phyloP scores from a whole-genome alignment of 2,888 invertebrate genomes.

The Ophion ventricosus region DNA sequence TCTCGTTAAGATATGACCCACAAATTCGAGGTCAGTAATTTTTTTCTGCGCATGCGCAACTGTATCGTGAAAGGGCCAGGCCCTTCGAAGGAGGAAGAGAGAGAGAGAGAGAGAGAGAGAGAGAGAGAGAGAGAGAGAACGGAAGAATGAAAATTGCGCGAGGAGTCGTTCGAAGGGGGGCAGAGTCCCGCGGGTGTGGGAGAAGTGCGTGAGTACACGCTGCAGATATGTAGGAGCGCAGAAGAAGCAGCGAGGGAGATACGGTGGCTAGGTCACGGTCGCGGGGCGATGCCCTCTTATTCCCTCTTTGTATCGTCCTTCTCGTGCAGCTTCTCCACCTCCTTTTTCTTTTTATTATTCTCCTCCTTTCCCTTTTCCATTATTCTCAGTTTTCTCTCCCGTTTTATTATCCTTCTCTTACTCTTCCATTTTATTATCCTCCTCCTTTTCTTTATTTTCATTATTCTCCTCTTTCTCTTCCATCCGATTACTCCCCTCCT shows the following conservation, averaged over 20 bases:
- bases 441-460: not conserved
- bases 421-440: not conserved
- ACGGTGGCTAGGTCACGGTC: conserved; percentile 83
- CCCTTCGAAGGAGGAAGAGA: not conserved
- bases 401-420: not conserved
- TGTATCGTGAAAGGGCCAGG: not conserved
- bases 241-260: conserved; percentile 71
- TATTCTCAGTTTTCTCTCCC: not conserved
- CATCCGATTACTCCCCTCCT: not conserved
- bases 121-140: not conserved
- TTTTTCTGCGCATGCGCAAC: not conserved
- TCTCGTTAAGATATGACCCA: not conserved
- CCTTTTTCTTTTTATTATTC: not conserved
- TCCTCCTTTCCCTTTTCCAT: not conserved
- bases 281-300: conserved; percentile 82
- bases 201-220: not conserved
- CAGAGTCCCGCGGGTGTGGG: not conserved
- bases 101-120: not conserved
- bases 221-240: conserved; percentile 43
- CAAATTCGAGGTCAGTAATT: not conserved
- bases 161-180: not conserved
- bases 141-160: not conserved
- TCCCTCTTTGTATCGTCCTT: conserved; percentile 36
- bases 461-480: not conserved
- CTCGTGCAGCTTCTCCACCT: conserved; percentile 12